phyloP scores from a whole-genome alignment of 2,888 invertebrate genomes.

The Machimus rusticus region DNA sequence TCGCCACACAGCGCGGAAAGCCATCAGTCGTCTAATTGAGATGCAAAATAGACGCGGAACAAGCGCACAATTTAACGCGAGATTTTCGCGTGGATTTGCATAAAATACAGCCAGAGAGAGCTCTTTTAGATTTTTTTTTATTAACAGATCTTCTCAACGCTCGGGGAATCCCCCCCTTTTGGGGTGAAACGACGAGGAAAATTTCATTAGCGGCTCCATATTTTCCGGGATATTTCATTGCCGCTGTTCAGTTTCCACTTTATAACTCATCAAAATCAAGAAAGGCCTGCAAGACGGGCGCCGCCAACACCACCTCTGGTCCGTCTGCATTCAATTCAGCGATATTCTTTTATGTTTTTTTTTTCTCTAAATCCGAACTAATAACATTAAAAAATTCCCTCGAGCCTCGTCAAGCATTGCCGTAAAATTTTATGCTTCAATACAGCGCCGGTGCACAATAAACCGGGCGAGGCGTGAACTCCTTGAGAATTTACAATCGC shows the following conservation, averaged over 20 bases:
- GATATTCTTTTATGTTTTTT: neutral
- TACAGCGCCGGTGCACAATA: conserved; percentile 16
- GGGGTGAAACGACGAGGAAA: neutral
- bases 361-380: conserved; percentile 17
- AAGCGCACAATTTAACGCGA: neutral
- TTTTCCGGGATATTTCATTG: conserved; percentile 13
- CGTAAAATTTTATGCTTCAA: conserved; percentile 33
- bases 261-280: conserved; percentile 23
- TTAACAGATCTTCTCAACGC: neutral
- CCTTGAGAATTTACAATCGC: conserved; percentile 27
- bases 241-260: neutral
- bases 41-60: neutral
- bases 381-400: conserved; percentile 35
- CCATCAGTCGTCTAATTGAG: neutral
- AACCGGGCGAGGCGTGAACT: conserved; percentile 23
- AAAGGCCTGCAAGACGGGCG: neutral
- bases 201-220: conserved; percentile 10
- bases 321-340: conserved; percentile 13
- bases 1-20: neutral
- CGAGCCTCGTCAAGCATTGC: conserved; percentile 12
- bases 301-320: neutral
- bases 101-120: neutral
- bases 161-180: neutral
- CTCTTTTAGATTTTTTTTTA: neutral
- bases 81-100: neutral